Conservation (phyloP, 2,113 vertebrate species). For the Dipodomys stephensi region DNA sequence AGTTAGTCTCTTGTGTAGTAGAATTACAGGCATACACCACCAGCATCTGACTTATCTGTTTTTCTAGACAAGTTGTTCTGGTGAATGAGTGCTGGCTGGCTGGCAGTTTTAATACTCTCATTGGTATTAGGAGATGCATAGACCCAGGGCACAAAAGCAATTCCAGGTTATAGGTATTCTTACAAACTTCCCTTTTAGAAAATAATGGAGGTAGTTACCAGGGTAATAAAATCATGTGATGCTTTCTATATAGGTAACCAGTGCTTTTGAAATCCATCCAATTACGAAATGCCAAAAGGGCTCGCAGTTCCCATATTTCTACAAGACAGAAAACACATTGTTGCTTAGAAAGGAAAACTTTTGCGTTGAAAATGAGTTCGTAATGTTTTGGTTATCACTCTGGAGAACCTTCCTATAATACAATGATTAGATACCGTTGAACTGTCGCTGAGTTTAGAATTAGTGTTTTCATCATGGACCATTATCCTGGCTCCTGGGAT, state of each 20-base stretch:
- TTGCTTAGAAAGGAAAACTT: not conserved
- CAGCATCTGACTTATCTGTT: not conserved
- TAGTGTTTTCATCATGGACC: not conserved
- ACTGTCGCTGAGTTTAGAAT: not conserved
- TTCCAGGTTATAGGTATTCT: not conserved
- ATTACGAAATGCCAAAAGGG: not conserved
- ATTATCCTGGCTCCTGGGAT: not conserved
- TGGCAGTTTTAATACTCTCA: not conserved
- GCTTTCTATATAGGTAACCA: not conserved
- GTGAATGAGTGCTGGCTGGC: not conserved
- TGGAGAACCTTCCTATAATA: not conserved
- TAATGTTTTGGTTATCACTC: not conserved
- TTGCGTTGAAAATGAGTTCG: not conserved
- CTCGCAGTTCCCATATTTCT: not conserved
- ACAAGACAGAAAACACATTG: no score
- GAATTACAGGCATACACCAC: no score
- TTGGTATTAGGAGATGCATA: not conserved
- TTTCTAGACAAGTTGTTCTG: not conserved
- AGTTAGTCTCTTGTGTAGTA: no score
- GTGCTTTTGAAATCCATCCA: not conserved
- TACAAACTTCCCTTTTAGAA: not conserved
- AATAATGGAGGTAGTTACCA: not conserved
- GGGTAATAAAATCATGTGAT: not conserved
- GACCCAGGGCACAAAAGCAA: not conserved
- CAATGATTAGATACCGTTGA: not conserved